Conservation (phyloP, 2,797 vertebrate species). For the Epinephelus coioides region DNA sequence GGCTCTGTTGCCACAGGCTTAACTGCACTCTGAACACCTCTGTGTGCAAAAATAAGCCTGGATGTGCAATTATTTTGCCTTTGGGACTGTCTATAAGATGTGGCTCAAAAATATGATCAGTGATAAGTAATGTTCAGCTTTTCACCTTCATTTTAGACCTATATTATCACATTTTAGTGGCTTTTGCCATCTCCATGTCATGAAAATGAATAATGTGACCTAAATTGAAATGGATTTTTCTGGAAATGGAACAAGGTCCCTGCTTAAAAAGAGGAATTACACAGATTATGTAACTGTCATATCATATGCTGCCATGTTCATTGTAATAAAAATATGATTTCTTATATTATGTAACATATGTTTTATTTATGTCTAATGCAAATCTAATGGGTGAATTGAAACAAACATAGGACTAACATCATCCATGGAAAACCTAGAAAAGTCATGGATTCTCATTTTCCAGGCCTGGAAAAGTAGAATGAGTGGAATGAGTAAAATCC, state of each 20-base stretch:
- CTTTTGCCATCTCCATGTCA: conserved; percentile 27
- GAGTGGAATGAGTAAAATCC: too few species aligned
- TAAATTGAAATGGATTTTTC: conserved; percentile 61
- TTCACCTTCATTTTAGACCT: conserved; percentile 14
- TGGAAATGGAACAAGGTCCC: conserved; percentile 39
- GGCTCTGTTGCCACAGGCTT: conserved; percentile 19
- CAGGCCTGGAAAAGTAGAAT: too few species aligned
- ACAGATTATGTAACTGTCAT: conserved; percentile 38
- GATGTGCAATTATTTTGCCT: conserved; percentile 5
- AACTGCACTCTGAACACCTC: conserved; percentile 13
- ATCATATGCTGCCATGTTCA: conserved; percentile 2
- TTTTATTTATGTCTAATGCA: not conserved
- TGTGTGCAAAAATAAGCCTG: conserved; percentile 23
- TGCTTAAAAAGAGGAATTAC: conserved; percentile 37
- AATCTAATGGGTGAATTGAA: too few species aligned
- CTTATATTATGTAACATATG: not conserved
- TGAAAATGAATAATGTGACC: conserved; percentile 43
- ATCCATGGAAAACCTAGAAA: not conserved
- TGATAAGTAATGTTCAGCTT: conserved; percentile 22
- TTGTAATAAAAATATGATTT: conserved; percentile 2
- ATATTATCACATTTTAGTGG: conserved; percentile 8
- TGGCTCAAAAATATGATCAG: conserved; percentile 2
- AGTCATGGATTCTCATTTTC: too few species aligned
- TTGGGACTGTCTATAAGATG: not conserved
- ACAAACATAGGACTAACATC: too few species aligned